Base-by-base conservation (phyloP, 2,797 vertebrate species). In the Coranthus polyacanthus region DNA sequence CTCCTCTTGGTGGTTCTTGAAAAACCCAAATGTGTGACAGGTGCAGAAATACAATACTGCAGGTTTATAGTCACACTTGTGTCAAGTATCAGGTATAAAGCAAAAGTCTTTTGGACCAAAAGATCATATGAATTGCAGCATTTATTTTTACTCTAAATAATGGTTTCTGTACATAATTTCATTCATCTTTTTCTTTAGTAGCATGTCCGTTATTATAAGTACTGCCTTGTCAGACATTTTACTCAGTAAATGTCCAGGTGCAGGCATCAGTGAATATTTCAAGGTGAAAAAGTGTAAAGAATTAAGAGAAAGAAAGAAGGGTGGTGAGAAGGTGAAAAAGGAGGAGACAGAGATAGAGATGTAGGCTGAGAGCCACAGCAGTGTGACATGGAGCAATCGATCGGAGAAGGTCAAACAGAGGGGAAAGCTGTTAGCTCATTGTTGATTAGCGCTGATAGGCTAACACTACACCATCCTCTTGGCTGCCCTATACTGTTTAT, bases 371-470 rank as follows among this genome's bases (percentile, higher is more conserved):
- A 54, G 71, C 12, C 55, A 47, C 45, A 3, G 65, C 57, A 24
- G 73, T 38, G 22, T 79, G 75, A 82, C 46, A 21, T 2, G 22
- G 34, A 32, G 68, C 34, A 36, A 88, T 91, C 29, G 79, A 91
- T 88, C 5, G 22, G 43, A 49, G 54, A 49, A 85, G 89, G 88
- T 88, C 87, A 82, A 5, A 32, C 60, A 39, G 59, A 84, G 79
- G 82, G 76, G 81, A 83, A 38, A 72, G 81, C 81, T 71, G 80
- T 90, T 86, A 85, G 81, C 84, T 72, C 12, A 0, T 39, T 72
- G 79, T 78, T 86, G 78, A 92, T 89, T 85, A 89, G 82, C 67
- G 17, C 59, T 53, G 74, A 81, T 65, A 41, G 61, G 79, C 85
- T 69, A 72, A 70, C 68, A 5, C 69, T 51, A 12, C 68, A 47